A percentile compares a stretch with the other conserved stretches of the same genome.
These are phyloP conservation scores for Furcifer pardalis DNA, from an alignment of 2,797 vertebrate genomes.

Conservation along the genomic window DNA sequence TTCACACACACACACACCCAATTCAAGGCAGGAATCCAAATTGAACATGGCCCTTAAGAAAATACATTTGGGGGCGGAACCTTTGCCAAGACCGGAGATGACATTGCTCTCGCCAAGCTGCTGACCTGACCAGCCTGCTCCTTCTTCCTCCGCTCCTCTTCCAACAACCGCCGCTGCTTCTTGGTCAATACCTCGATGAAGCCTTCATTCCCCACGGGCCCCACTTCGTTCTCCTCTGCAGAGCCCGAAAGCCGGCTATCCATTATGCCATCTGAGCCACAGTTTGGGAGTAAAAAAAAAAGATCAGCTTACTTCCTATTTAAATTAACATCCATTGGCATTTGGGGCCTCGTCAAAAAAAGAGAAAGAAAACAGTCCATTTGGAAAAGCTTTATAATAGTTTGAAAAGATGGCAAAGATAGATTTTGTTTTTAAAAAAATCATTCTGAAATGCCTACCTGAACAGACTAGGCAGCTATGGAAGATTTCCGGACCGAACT, in stretches of 20 bases:
- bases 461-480: no score
- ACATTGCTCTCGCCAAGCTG: no score
- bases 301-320: neutral
- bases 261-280: slow-evolving; percentile 70
- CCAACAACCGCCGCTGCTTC: slow-evolving; percentile 91
- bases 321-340: no score
- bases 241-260: slow-evolving; percentile 70
- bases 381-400: neutral
- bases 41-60: neutral
- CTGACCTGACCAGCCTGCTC: slow-evolving; percentile 87
- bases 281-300: neutral
- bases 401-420: no score
- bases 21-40: no score
- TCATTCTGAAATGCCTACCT: no score
- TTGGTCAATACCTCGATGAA: slow-evolving; percentile 93
- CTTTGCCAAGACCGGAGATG: no score
- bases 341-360: neutral
- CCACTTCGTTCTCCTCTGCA: slow-evolving; percentile 83
- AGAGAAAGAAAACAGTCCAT: neutral
- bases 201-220: slow-evolving; percentile 79
- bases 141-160: slow-evolving; percentile 94
- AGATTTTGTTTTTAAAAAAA: no score
- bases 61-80: fast-evolving
- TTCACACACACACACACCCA: no score
- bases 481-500: no score